These are phyloP conservation scores for Andrena hattorfiana DNA, from an alignment of 2,888 invertebrate species.

Conservation along the genomic window DNA sequence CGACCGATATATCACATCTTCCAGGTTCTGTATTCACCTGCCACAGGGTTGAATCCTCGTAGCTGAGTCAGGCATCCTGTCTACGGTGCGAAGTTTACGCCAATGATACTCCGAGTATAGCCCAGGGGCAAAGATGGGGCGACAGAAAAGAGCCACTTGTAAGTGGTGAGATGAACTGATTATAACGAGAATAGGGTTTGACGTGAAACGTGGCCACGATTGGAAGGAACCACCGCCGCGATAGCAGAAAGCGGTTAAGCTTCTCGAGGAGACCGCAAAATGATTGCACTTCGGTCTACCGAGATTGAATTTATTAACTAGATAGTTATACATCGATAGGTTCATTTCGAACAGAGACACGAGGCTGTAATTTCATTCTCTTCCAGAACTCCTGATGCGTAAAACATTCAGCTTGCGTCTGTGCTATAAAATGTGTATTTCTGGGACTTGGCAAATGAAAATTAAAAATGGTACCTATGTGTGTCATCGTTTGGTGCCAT, in stretches of 20 bases:
- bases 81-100: constrained; percentile 40
- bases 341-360: constrained; percentile 50
- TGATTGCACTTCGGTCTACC: constrained; percentile 76
- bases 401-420: neutral
- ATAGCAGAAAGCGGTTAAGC: constrained; percentile 50
- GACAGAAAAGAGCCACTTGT: constrained; percentile 50
- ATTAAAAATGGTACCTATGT: neutral
- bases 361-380: constrained; percentile 69
- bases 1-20: constrained; percentile 40
- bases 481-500: neutral
- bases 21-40: constrained; percentile 15
- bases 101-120: constrained; percentile 27
- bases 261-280: constrained; percentile 68
- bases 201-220: constrained; percentile 49
- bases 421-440: neutral
- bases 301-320: constrained; percentile 73
- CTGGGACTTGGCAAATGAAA: neutral
- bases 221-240: constrained; percentile 10
- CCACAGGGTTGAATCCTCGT: constrained; percentile 30
- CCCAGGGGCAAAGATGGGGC: constrained; percentile 47
- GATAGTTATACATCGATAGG: constrained; percentile 62
- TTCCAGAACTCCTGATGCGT: neutral
- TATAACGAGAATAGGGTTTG: constrained; percentile 36
- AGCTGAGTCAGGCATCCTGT: constrained; percentile 57
- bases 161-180: constrained; percentile 60